A percentile compares a stretch with the other conserved stretches of the same genome.
These are phyloP conservation scores for Malurus melanocephalus DNA, from an alignment of 2,113 vertebrate genomes.

Conservation along the genomic window DNA sequence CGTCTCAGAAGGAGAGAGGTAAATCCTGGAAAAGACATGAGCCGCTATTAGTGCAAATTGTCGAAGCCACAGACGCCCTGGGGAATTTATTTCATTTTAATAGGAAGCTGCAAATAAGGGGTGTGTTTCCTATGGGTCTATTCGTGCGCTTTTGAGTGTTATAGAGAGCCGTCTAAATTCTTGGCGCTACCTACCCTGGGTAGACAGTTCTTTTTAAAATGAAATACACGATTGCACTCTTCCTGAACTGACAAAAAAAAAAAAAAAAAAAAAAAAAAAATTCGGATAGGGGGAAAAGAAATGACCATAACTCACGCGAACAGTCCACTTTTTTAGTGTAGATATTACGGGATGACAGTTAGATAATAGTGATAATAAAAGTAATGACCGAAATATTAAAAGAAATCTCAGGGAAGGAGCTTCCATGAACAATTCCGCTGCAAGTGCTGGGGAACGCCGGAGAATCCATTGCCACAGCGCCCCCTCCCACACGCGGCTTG, in stretches of 20 bases:
- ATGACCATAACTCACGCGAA: background rate
- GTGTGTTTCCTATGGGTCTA: background rate
- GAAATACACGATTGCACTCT: background rate
- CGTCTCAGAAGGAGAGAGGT: background rate
- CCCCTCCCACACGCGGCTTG: constrained; percentile 61
- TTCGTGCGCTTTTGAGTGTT: background rate
- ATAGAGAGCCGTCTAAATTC: background rate
- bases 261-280: background rate
- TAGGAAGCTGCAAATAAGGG: background rate
- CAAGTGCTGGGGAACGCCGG: background rate
- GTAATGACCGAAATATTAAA: background rate
- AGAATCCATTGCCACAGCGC: constrained; percentile 74
- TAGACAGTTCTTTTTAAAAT: background rate
- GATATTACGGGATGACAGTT: background rate
- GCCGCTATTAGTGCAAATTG: background rate
- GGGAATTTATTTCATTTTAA: background rate
- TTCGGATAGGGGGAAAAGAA: background rate
- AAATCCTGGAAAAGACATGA: background rate
- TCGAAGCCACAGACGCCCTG: background rate
- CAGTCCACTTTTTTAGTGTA: background rate
- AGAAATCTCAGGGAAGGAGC: background rate
- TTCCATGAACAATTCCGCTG: background rate
- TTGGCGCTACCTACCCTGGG: background rate
- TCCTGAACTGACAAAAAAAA: background rate
- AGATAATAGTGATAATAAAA: background rate